A percentile compares a stretch with the other conserved stretches of the same genome.
These are phyloP conservation scores for Pachydiplax longipennis DNA, from an alignment of 2,888 invertebrate genomes.

Conservation along the genomic window DNA sequence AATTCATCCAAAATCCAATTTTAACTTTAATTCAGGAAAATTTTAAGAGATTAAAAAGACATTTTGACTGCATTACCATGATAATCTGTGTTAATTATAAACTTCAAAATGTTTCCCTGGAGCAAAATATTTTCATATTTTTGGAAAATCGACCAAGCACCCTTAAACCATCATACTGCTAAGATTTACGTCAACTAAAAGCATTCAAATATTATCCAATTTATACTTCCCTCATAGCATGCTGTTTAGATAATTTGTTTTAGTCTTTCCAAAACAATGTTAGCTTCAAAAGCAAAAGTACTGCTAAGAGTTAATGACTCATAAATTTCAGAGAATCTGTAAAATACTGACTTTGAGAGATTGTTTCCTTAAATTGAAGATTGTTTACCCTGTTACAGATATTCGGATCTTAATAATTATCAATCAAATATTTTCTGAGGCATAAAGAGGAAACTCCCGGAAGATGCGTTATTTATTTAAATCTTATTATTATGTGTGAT, in stretches of 20 bases:
- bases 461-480: slow-evolving; percentile 6
- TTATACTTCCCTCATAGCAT: neutral
- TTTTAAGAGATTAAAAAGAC: neutral
- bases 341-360: too few relatives aligned
- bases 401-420: neutral
- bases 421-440: neutral
- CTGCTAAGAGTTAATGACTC: too few relatives aligned
- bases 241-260: neutral
- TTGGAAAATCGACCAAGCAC: neutral
- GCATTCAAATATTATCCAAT: neutral
- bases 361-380: too few relatives aligned
- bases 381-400: too few relatives aligned
- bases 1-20: too few relatives aligned
- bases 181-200: neutral
- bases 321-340: too few relatives aligned
- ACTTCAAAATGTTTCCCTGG: neutral
- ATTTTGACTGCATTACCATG: neutral
- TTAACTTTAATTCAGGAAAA: too few relatives aligned
- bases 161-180: neutral
- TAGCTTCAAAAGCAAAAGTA: too few relatives aligned
- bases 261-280: neutral
- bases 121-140: neutral
- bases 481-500: neutral
- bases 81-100: neutral
- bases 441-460: slow-evolving; percentile 18